Evolutionary conservation across 1,140 invertebrate species (phyloP), one percentile per base, ranked within the genome.

Genomic region (Drosophila guanche): DNA sequence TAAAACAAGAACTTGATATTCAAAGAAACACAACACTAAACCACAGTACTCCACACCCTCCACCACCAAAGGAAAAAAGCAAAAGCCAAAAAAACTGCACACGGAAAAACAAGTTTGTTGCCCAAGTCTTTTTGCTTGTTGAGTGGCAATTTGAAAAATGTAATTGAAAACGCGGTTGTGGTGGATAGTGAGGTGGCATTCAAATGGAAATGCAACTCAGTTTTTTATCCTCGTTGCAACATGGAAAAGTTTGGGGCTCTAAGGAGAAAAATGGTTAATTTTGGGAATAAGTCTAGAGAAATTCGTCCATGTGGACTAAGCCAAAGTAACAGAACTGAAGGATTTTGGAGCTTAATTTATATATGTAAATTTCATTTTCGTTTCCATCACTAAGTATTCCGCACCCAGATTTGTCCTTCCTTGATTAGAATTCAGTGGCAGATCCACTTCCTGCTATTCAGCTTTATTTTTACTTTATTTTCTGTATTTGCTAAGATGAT

Each of bases 1-100:
- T 43, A 54, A 58, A 57, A 57, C 62, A 60, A 88, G 83, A 88
- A 88, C 83, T 88, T 79, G 83, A 88, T 73, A 88, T 76, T 88
- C 67, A 72, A 70, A 79, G 53, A 23, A 72, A 73, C 29, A 60
- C 60, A 56, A 20, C 50, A 50, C 46, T 23, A 33, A 16, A 47
- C 10, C 37, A 14, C 37, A 37, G 7, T 50, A 37, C 33, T 4
- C 37, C 65, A 67, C 66, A 29, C 63, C 63, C 63, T 47, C 62
- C 33, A 1, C 33, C 33, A 37, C 10, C 40, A 50, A 40, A 45
- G 16, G n/a, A 51, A 73, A 63, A 62, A 23, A 22, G 46, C 16
- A 40, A 27, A 20, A 54, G 54, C 37, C 29, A 52, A 63, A 72
- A 67, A 51, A 57, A 71, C 52, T 25, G 27, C 43, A 41, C 52